Base-by-base conservation (phyloP, 2,113 vertebrate genomes). In the Oreochromis niloticus region DNA sequence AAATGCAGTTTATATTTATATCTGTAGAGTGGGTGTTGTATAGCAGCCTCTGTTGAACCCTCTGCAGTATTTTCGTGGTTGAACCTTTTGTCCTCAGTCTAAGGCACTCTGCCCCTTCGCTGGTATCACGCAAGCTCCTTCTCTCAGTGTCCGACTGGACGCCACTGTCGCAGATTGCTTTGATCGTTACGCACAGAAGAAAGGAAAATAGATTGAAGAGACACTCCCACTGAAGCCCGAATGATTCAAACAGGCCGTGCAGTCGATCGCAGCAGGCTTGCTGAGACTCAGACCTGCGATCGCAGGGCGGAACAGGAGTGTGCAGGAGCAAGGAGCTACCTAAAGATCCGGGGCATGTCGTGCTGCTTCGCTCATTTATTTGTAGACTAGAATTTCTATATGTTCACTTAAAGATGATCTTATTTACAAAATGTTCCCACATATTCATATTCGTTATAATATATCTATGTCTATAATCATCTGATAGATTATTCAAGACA, bases 351-450 rank as follows among this genome's bases (percentile, higher is more conserved):
- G 39, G 91, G 66, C 87, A 34, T 7, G 78, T 83, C 7, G 4
- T 5, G 30, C 48, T 7, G 34, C 27, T 82, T 43, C 4, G 54
- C 85, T 71, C 30, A 10, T 55, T 80, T 12, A 61, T 54, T 54
- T 75, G 30, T 27, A 82, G 63, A 48, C 86, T 81, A 78, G 57
- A 87, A 57, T 95, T 96, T 95, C 96, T 96, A 96, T 96, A 94
- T 95, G 96, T 96, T 96, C 95, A 94, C 95, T 96, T 80, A 71
- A 87, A 97, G 96, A 97, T 97, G 96, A 96, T 97, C 95, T 95
- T 98, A 99, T 99, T 97, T 99, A 99, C 98, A 99, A 95, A 89
- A 88, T 89, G 90, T 84, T 90, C 86, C 88, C 95, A 95, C 87
- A 94, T 94, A 92, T 94, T 94, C 88, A 92, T 93, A 94, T 88